Conservation (phyloP, 2,888 invertebrate genomes). For the Sycophila texana region DNA sequence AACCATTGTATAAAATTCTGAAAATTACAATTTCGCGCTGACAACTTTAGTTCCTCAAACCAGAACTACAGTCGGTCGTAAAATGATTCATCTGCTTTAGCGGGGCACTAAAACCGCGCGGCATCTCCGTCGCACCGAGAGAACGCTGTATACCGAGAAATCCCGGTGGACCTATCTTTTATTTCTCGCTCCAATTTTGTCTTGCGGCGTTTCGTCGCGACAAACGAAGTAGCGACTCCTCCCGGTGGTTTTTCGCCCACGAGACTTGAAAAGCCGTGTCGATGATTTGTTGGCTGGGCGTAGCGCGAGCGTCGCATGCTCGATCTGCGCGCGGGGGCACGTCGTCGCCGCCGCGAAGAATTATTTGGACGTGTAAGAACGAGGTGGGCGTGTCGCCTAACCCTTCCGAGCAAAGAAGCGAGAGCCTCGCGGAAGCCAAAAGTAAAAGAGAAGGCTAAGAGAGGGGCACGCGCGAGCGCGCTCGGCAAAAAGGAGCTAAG, state of each 20-base stretch:
- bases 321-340: slow-evolving; percentile 38
- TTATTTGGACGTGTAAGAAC: slow-evolving; percentile 56
- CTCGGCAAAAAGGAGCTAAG: slow-evolving; percentile 26
- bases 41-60: too few relatives aligned
- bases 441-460: slow-evolving; percentile 32
- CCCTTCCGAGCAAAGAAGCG: slow-evolving; percentile 12
- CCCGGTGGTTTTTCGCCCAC: slow-evolving; percentile 43
- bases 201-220: too few relatives aligned
- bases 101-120: too few relatives aligned
- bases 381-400: slow-evolving; percentile 52
- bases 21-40: too few relatives aligned
- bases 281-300: slow-evolving; percentile 73
- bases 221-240: slow-evolving; percentile 16
- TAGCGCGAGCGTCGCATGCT: slow-evolving; percentile 46
- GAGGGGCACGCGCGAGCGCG: background rate
- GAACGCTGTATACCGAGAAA: too few relatives aligned
- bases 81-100: too few relatives aligned
- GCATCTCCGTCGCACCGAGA: too few relatives aligned
- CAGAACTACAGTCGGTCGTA: too few relatives aligned
- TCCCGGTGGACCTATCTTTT: too few relatives aligned
- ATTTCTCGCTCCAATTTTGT: background rate
- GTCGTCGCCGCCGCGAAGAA: slow-evolving; percentile 44
- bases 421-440: slow-evolving; percentile 38
- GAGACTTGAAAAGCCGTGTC: slow-evolving; percentile 56
- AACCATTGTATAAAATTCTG: too few relatives aligned